Evolutionary conservation across 2,797 vertebrate genomes (phyloP).

Genomic region (Kryptolebias ocellatus): DNA sequence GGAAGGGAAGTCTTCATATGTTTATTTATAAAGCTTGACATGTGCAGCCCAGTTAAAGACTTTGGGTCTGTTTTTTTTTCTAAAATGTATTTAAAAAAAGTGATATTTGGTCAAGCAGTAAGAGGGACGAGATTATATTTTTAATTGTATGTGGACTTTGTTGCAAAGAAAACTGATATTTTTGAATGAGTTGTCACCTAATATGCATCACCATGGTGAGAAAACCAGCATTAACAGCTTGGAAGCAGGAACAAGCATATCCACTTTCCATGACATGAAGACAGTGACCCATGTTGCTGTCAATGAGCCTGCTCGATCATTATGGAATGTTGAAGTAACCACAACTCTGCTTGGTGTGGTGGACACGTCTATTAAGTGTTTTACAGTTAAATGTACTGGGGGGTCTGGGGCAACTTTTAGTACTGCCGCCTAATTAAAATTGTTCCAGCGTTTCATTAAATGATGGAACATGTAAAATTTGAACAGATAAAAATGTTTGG

Average conservation of each 20-base stretch:
- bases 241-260: constrained; percentile 11
- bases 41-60: constrained; percentile 33
- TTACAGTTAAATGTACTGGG: neutral
- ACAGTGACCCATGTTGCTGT: neutral
- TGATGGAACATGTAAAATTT: constrained; percentile 13
- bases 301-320: constrained; percentile 8
- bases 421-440: constrained; percentile 26
- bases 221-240: constrained; percentile 7
- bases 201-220: constrained; percentile 9
- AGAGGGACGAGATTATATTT: constrained; percentile 69
- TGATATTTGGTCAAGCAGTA: constrained; percentile 41
- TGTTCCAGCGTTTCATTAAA: constrained; percentile 20
- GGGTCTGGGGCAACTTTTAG: constrained; percentile 27
- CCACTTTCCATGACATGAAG: constrained; percentile 7
- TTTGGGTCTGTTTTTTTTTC: constrained; percentile 27
- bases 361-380: constrained; percentile 1
- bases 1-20: constrained; percentile 49
- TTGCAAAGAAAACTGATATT: constrained; percentile 38
- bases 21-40: constrained; percentile 58
- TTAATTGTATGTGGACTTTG: constrained; percentile 67
- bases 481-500: constrained; percentile 5
- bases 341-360: constrained; percentile 30
- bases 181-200: constrained; percentile 32
- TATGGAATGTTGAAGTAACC: constrained; percentile 25
- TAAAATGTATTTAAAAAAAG: constrained; percentile 34